These are phyloP conservation scores for Coptodon bakossiorum DNA, from an alignment of 2,113 vertebrate genomes.

Conservation along the genomic window DNA sequence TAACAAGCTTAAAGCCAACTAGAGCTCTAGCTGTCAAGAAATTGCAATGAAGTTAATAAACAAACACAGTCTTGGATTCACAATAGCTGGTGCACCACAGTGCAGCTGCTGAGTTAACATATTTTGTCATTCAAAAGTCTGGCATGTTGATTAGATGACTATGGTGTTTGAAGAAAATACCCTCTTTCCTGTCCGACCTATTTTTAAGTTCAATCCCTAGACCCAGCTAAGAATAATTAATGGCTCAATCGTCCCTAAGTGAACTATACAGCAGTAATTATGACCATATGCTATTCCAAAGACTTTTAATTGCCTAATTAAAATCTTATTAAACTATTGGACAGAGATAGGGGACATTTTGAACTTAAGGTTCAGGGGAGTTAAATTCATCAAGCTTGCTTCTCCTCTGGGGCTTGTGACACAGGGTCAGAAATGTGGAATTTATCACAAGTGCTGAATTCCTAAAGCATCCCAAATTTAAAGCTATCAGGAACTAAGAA, in stretches of 20 bases:
- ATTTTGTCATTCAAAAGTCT: constrained; percentile 1
- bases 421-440: constrained; percentile 21
- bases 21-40: neutral
- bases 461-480: constrained; percentile 22
- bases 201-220: constrained; percentile 49
- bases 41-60: neutral
- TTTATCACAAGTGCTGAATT: constrained; percentile 24
- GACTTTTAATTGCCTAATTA: constrained; percentile 74
- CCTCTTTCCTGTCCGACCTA: constrained; percentile 11
- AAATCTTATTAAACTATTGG: constrained; percentile 68
- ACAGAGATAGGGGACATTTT: constrained; percentile 60
- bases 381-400: constrained; percentile 49
- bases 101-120: neutral
- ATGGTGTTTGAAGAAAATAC: constrained; percentile 3
- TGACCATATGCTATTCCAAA: constrained; percentile 68
- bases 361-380: constrained; percentile 49
- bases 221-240: constrained; percentile 67
- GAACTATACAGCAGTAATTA: constrained; percentile 65
- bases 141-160: constrained; percentile 28
- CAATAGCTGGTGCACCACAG: neutral
- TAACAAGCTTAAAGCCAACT: neutral
- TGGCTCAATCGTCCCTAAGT: constrained; percentile 56
- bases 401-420: constrained; percentile 39
- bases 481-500: constrained; percentile 14
- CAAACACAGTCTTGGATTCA: neutral